phyloP scores from a whole-genome alignment of 2,797 vertebrate species.

The Luscinia megarhynchos region DNA sequence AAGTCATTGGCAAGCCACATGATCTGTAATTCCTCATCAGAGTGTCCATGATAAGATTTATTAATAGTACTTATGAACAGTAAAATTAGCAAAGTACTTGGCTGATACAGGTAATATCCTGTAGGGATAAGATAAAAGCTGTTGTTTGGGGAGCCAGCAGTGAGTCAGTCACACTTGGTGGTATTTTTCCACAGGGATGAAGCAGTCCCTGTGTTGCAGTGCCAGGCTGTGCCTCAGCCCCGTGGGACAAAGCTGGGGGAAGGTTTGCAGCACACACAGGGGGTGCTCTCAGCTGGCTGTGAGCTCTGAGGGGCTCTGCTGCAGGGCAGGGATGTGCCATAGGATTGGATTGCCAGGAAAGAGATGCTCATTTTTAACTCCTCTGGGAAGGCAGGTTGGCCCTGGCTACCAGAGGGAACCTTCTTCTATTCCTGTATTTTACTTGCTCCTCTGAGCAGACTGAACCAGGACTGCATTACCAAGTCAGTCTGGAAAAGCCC shows the following conservation, averaged over 20 bases:
- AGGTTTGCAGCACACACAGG: neutral
- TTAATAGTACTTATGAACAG: neutral
- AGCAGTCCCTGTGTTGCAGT: accelerated
- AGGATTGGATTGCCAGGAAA: neutral
- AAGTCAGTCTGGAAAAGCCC: neutral
- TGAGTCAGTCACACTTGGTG: neutral
- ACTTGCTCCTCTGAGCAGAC: neutral
- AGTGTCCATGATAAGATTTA: neutral
- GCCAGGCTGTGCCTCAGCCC: neutral
- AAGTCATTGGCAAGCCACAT: neutral
- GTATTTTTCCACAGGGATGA: neutral
- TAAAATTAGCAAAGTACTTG: constrained; percentile 21
- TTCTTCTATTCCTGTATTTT: neutral
- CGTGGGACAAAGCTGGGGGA: neutral
- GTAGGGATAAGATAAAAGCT: neutral
- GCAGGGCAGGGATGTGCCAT: neutral
- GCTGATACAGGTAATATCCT: neutral
- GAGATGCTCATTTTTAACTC: neutral
- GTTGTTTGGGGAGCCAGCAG: neutral
- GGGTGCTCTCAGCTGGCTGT: neutral
- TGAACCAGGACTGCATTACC: neutral
- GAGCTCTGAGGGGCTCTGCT: neutral
- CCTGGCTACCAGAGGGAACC: neutral
- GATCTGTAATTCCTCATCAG: constrained; percentile 7
- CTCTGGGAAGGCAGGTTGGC: neutral